Evolutionary conservation across 2,888 invertebrate genomes (phyloP), one percentile per base, ranked within the genome.

Genomic region (Metallyticus violacea): DNA sequence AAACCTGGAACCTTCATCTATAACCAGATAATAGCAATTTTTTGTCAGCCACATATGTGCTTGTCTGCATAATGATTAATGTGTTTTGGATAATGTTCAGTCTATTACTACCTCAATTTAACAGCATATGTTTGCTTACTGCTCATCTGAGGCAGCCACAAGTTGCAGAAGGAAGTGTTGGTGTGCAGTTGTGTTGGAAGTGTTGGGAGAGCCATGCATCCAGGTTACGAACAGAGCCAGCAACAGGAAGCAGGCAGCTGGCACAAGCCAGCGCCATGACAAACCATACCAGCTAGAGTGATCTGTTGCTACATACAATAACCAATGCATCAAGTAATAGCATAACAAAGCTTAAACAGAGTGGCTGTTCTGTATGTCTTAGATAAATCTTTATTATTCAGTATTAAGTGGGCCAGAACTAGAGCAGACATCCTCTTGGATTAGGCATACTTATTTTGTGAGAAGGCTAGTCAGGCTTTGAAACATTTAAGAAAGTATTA

Each of bases 201-300:
- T 77, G 77, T 80, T 84, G 80, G 40, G 84, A 40, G 86, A 84
- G 77, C 87, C 87, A 87, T 87, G 87, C 87, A 85, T 85, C 87
- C 85, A 85, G 77, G 87, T 85, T 83, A 83, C 62, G 77, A 87
- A 86, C 85, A 87, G 83, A 76, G 87, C 87, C 87, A 83, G 83
- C 83, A 87, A 87, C 84, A 87, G 87, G 87, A 87, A 87, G 86
- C 87, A 87, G 84, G 87, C 87, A 26, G 77, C 83, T 81, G 87
- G 87, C 76, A 86, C 30, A 76, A 85, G 79, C 87, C 87, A 87
- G 87, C 83, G 62, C 80, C 86, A 85, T 40, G 27, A 87, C 85
- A 40, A 40, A 40, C 40, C 40, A 62, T 62, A 62, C 40, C 40
- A 62, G 40, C 40, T 62, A 62, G 40, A 62, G 40, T 62, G 40